Evolutionary conservation across 2,888 invertebrate genomes (phyloP), one percentile per base, ranked within the genome.

Genomic region (Periphyllus acericola): DNA sequence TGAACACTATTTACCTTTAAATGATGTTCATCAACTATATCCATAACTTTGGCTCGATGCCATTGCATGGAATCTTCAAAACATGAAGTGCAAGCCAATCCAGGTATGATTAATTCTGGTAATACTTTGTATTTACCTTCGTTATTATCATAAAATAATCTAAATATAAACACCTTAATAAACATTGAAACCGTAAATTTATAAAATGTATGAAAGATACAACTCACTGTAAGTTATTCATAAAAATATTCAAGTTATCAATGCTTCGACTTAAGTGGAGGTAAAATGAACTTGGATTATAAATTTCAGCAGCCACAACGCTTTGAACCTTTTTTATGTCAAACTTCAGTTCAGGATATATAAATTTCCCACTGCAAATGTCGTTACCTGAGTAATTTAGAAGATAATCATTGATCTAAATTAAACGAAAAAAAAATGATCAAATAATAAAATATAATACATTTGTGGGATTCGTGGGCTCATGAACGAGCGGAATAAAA

Each of bases 261-360:
- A 60, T 4, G 19, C 60, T 11, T 40, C 32, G 34, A 32, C 11
- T 1, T 66, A n/a, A n/a, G 1, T 75, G 40, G 5, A 87, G 17
- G 8, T 87, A 87, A 75, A 87, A 87, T 40, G 66, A 75, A 46
- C 19, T 34, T 55, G 79, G 60, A 4, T 46, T 32, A 14, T 75
- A 87, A 66, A 87, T 87, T 81, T 87, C 87, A 75, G 81, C 87
- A 25, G 21, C 6, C 34, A 34, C 17, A 32, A 87, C 60, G 2
- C n/a, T 5, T 3, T n/a, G 3, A 0, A 6, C 0, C 25, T n/a
- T 6, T 46, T 3, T 66, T 66, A 29, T 1, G 0, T 9, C 1
- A 0, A 76, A 6, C 3, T n/a, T 0, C n/a, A 78, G 1, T 78
- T 46, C 9, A 11, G 32, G 2, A 66, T 81, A 87, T 21, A n/a